Conservation (phyloP, 2,888 invertebrate species). For the Hoplodrina ambigua region DNA sequence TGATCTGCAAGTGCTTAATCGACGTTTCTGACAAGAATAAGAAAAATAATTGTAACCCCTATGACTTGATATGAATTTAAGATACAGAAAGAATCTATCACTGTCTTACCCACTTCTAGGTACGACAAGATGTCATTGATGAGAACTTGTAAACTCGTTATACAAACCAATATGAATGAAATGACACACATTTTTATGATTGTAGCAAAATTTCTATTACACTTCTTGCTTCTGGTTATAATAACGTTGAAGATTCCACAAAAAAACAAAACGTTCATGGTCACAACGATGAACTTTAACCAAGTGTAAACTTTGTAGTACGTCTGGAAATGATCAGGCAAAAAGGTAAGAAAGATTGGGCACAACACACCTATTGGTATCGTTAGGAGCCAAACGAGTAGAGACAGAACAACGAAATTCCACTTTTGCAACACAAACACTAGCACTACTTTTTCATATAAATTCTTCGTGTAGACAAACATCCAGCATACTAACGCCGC, state of each 20-base stretch:
- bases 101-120: background rate
- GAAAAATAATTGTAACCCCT: slow-evolving; percentile 62
- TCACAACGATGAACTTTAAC: slow-evolving; percentile 72
- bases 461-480: slow-evolving; percentile 79
- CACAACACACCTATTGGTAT: slow-evolving; percentile 71
- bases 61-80: slow-evolving; percentile 66
- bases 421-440: slow-evolving; percentile 70
- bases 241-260: slow-evolving; percentile 74
- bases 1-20: background rate
- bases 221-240: slow-evolving; percentile 48
- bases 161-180: slow-evolving; percentile 74
- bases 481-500: slow-evolving; percentile 76
- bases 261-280: slow-evolving; percentile 74
- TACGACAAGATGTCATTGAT: slow-evolving; percentile 70
- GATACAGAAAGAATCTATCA: slow-evolving; percentile 40
- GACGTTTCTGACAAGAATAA: slow-evolving; percentile 54
- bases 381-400: slow-evolving; percentile 70
- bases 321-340: background rate
- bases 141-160: slow-evolving; percentile 78
- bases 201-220: slow-evolving; percentile 34
- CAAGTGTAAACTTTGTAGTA: slow-evolving; percentile 70
- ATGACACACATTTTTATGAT: slow-evolving; percentile 65
- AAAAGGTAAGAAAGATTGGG: slow-evolving; percentile 41
- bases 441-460: slow-evolving; percentile 79
- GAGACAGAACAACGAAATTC: slow-evolving; percentile 64